Base-by-base conservation (phyloP, 2,888 invertebrate species). In the Caenorhabditis sp. region DNA sequence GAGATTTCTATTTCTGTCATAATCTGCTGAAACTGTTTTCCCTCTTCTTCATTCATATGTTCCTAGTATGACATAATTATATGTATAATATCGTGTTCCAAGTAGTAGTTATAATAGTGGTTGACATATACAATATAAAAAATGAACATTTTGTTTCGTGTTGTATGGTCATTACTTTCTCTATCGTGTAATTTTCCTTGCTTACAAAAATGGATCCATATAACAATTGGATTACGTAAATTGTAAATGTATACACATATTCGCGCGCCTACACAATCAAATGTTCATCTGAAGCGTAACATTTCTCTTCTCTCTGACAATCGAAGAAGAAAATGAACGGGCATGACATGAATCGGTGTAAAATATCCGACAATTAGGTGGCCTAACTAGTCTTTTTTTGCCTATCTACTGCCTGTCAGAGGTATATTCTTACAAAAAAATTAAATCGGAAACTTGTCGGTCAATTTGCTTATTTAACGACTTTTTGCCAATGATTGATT, bases 201-300 rank as follows among this genome's bases (percentile, higher is more conserved):
- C n/a, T 49, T 20, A 49, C 49, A 49, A 4, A 49, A 49, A 49
- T n/a, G 49, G 49, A 49, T 49, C 17, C 23, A 52, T 52, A 23
- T 52, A 52, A 52, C 21, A 52, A 52, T 23, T 23, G 23, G 52
- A 52, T 52, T 52, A 52, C 52, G 23, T 52, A 52, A 23, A 52
- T 23, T 43, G 43, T 43, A 43, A 17, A 23, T 52, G 21, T 23
- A 23, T n/a, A 23, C 8, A n/a, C 8, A 52, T 31, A 31, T 10
- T 23, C 52, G 52, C 52, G 52, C 7, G 21, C 52, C 21, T 8
- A 21, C 5, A 23, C 21, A 20, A 23, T 52, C 52, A 52, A 52
- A 23, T 52, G 52, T 52, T 52, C 52, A 52, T 20, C 21, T 70
- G 61, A 65, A 64, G 69, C 69, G 57, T 69, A 62, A 64, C 69